Evolutionary conservation across 1,140 invertebrate species (phyloP).

Genomic region (Meteorus sp.): DNA sequence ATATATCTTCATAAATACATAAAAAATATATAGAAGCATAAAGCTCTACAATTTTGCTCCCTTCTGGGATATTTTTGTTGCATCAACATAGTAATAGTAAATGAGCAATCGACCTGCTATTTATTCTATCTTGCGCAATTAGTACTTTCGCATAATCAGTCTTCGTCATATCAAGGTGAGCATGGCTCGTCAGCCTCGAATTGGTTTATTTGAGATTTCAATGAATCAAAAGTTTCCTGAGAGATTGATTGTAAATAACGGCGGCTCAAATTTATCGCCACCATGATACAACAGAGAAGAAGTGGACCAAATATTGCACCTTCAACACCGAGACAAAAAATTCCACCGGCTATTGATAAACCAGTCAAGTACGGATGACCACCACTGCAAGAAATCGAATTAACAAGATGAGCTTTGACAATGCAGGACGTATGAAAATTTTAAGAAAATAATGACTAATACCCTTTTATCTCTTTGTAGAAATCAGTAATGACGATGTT

Average conservation of each 20-base stretch:
- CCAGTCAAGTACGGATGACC: conserved; percentile 99
- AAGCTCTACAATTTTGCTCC: too few species aligned
- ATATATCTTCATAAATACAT: too few species aligned
- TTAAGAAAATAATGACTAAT: conserved; percentile 16
- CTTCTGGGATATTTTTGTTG: too few species aligned
- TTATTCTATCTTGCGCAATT: too few species aligned
- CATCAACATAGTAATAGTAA: too few species aligned
- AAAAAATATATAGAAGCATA: too few species aligned
- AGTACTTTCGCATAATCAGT: too few species aligned
- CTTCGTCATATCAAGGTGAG: conserved; percentile 12
- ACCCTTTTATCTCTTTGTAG: conserved; percentile 98
- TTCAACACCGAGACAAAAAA: conserved; percentile 94
- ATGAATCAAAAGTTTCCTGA: conserved; percentile 49
- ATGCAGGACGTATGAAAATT: conserved; percentile 9
- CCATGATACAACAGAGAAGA: conserved; percentile 84
- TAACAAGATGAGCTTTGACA: conserved; percentile 26
- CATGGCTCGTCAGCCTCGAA: conserved; percentile 28
- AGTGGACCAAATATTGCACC: conserved; percentile 96
- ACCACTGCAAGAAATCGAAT: conserved; percentile 64
- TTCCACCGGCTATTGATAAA: conserved; percentile 95
- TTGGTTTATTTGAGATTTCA: conserved; percentile 49
- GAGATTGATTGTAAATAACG: conserved; percentile 59
- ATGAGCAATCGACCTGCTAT: too few species aligned
- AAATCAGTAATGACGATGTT: conserved; percentile 91
- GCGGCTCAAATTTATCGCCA: conserved; percentile 74